Conservation (phyloP, 2,888 invertebrate genomes). For the Perdita meconis region DNA sequence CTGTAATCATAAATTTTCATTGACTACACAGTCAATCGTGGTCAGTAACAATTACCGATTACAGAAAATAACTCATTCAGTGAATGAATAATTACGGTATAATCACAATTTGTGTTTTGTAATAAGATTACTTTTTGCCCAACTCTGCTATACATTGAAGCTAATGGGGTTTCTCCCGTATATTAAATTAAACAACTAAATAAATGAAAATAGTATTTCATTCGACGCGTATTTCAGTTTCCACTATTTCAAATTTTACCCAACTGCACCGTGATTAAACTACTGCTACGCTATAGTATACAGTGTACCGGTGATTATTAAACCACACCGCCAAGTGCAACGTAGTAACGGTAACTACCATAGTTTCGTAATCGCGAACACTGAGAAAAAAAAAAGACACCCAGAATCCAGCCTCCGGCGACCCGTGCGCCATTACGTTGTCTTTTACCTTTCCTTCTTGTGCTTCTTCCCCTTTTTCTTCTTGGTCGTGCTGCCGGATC, state of each 20-base stretch:
- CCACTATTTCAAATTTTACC: conserved; percentile 37
- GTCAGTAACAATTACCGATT: no score
- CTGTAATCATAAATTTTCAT: no score
- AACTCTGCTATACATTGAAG: no score
- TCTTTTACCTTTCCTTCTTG: conserved; percentile 87
- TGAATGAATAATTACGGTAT: no score
- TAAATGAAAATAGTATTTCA: no score
- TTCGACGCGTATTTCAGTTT: no score
- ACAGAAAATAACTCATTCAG: no score
- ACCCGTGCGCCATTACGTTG: conserved; percentile 73
- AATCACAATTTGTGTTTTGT: no score
- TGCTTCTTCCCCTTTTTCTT: conserved; percentile 91
- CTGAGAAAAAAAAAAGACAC: not conserved
- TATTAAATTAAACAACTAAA: no score
- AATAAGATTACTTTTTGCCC: no score
- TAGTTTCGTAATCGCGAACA: not conserved
- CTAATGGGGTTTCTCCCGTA: no score
- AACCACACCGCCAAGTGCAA: conserved; percentile 29
- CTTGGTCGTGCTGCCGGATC: conserved; percentile 85
- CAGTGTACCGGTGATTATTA: conserved; percentile 15
- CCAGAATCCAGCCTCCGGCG: conserved; percentile 78
- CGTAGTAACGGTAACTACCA: not conserved
- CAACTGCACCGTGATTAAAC: conserved; percentile 30
- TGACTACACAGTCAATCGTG: no score
- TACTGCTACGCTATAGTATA: conserved; percentile 42